These are phyloP conservation scores for Rutpela maculata DNA, from an alignment of 2,888 invertebrate species.

Conservation along the genomic window DNA sequence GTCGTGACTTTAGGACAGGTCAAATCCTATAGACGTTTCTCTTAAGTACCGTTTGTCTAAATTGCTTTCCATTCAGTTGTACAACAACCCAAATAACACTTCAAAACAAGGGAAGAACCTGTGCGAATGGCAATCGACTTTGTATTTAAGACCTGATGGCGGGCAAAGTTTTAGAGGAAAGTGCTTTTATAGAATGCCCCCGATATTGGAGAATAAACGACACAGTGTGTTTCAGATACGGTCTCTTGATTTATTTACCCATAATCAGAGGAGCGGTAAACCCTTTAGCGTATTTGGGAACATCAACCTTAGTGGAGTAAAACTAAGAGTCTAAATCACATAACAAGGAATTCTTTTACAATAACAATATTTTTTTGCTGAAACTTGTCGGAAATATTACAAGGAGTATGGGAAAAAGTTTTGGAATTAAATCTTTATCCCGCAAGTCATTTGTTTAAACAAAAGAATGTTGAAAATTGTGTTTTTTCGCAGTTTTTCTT, in stretches of 20 bases:
- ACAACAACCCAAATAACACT: constrained; percentile 26
- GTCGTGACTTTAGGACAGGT: background rate
- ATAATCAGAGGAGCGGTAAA: background rate
- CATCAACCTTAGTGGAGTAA: no score
- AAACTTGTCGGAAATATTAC: no score
- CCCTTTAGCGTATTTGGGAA: no score
- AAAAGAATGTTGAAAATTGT: no score
- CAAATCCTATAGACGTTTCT: background rate
- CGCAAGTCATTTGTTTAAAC: no score
- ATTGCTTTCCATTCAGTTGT: constrained; percentile 6
- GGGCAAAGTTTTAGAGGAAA: constrained; percentile 3
- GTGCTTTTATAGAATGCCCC: background rate
- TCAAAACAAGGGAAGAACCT: constrained; percentile 11
- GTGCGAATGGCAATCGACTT: constrained; percentile 11
- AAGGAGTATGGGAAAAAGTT: no score
- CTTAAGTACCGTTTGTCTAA: constrained; percentile 8
- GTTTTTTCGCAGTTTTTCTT: no score
- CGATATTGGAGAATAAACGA: background rate
- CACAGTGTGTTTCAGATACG: background rate
- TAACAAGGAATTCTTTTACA: no score
- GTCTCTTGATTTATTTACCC: background rate
- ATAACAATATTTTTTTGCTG: no score
- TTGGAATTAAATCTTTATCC: no score
- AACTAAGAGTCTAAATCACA: no score
- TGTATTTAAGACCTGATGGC: background rate